Conservation (phyloP, 2,888 invertebrate genomes). For the Eubasilissa splendida region DNA sequence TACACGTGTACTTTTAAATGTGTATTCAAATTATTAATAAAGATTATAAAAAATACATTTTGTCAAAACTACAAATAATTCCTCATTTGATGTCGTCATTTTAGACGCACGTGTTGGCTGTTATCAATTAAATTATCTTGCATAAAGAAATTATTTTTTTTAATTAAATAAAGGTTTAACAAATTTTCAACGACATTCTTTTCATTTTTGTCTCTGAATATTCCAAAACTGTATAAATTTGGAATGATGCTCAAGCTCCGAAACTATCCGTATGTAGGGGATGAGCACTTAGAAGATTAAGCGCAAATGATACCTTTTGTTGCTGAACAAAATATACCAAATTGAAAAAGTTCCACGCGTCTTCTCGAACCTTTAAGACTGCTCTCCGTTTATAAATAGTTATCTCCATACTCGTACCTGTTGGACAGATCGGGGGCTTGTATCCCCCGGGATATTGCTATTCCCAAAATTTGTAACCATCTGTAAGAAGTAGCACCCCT, state of each 20-base stretch:
- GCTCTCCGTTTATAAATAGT: slow-evolving; percentile 9
- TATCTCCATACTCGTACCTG: slow-evolving; percentile 45
- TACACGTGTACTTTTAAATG: too few species aligned
- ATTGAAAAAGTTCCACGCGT: slow-evolving; percentile 2
- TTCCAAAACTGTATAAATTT: not conserved
- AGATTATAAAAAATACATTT: too few species aligned
- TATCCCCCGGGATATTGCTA: slow-evolving; percentile 48
- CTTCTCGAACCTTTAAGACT: slow-evolving; percentile 17
- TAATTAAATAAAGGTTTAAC: too few species aligned
- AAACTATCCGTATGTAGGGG: not conserved
- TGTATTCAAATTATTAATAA: too few species aligned
- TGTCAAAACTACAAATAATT: too few species aligned
- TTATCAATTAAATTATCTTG: too few species aligned
- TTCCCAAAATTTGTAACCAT: slow-evolving; percentile 52
- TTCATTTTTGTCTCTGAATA: too few species aligned
- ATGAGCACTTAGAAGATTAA: slow-evolving; percentile 27
- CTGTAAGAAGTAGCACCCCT: slow-evolving; percentile 32
- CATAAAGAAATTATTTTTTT: too few species aligned
- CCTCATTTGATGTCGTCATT: too few species aligned
- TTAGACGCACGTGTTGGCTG: too few species aligned
- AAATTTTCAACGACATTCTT: too few species aligned
- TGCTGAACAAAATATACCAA: slow-evolving; percentile 18
- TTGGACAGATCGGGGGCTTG: slow-evolving; percentile 51
- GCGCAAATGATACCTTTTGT: slow-evolving; percentile 22
- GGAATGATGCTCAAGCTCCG: slow-evolving; percentile 23